A percentile compares a stretch with the other conserved stretches of the same genome.
These are phyloP conservation scores for Nothobranchius furzeri DNA, from an alignment of 2,113 vertebrate species.

Conservation along the genomic window DNA sequence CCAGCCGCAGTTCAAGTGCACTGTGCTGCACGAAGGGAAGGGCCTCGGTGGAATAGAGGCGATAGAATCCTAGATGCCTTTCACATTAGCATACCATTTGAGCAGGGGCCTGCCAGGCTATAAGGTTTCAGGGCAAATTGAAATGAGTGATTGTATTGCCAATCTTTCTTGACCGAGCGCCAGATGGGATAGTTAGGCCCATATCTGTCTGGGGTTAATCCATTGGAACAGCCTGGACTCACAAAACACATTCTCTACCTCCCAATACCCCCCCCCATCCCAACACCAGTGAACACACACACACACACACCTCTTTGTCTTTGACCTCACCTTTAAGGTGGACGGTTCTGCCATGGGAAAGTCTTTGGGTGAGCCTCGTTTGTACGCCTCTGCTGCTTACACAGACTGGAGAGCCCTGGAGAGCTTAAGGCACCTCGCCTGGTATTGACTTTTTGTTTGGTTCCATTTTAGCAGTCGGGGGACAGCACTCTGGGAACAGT, in stretches of 20 bases:
- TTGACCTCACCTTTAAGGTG: conserved; percentile 77
- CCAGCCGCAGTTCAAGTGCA: conserved; percentile 77
- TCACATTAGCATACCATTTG: conserved; percentile 84
- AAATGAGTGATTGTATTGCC: conserved; percentile 86
- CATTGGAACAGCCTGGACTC: conserved; percentile 75
- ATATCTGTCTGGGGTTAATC: conserved; percentile 83
- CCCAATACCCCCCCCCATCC: conserved; percentile 17
- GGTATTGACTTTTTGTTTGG: conserved; percentile 77
- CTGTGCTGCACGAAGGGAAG: conserved; percentile 58
- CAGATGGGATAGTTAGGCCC: conserved; percentile 82
- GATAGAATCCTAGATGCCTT: conserved; percentile 81
- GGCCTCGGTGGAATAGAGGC: conserved; percentile 78
- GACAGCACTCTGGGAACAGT: conserved; percentile 54
- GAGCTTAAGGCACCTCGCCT: conserved; percentile 71
- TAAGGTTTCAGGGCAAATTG: conserved; percentile 84
- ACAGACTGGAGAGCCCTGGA: conserved; percentile 62
- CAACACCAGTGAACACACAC: background rate
- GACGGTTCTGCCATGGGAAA: conserved; percentile 67
- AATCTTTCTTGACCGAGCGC: conserved; percentile 80
- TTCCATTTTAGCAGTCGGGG: conserved; percentile 70
- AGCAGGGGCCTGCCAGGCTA: conserved; percentile 70
- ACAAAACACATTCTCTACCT: conserved; percentile 63
- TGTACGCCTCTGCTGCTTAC: conserved; percentile 64
- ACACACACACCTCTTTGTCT: conserved; percentile 65
- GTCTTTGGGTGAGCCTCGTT: conserved; percentile 65